A percentile compares a stretch with the other conserved stretches of the same genome.
These are phyloP conservation scores for Cyclargus thomasi DNA, from an alignment of 1,140 invertebrate species.

Conservation along the genomic window DNA sequence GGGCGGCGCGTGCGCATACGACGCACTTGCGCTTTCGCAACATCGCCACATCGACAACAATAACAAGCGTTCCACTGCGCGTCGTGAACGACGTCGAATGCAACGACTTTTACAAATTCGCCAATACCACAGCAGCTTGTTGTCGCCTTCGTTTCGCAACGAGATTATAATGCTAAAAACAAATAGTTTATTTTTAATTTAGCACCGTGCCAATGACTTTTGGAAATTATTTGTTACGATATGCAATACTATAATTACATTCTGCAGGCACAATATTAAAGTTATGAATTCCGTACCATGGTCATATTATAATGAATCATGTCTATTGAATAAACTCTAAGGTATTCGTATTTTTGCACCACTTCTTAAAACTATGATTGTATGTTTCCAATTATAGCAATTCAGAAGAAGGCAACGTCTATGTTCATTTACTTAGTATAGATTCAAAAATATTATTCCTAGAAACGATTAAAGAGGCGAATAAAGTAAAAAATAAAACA, in stretches of 20 bases:
- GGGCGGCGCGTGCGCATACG: constrained; percentile 51
- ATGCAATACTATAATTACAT: constrained; percentile 10
- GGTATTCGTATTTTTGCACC: background rate
- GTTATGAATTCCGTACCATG: no score
- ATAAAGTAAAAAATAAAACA: no score
- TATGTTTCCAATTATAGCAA: background rate
- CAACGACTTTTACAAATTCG: constrained; percentile 23
- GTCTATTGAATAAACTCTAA: no score
- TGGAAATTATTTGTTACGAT: constrained; percentile 21
- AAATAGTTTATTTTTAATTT: constrained; percentile 49
- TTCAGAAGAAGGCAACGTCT: background rate
- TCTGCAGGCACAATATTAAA: background rate
- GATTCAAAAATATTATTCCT: no score
- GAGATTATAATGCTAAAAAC: constrained; percentile 13
- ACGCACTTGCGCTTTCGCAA: constrained; percentile 20
- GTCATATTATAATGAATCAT: no score
- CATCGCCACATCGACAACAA: constrained; percentile 32
- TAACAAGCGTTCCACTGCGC: constrained; percentile 32
- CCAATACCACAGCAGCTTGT: constrained; percentile 12
- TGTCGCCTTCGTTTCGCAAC: background rate
- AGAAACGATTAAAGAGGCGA: no score
- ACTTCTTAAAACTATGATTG: background rate
- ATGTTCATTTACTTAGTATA: no score
- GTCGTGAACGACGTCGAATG: background rate
- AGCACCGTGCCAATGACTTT: constrained; percentile 52